Conservation (phyloP, 2,113 vertebrate species). For the Prietella phreatophila region DNA sequence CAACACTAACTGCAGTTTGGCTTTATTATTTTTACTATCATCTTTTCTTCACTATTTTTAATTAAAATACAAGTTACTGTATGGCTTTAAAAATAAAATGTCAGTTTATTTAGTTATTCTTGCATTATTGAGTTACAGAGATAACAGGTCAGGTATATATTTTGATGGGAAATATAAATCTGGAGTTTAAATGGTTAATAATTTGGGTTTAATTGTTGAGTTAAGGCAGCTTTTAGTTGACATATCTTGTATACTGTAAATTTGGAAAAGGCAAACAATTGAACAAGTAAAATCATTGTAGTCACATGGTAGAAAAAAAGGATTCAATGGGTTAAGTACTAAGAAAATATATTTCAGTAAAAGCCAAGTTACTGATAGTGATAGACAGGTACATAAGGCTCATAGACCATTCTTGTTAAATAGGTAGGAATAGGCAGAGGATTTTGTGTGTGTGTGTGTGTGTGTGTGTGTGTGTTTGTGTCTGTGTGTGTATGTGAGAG, state of each 20-base stretch:
- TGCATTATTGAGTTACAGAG: not conserved
- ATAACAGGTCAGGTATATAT: not conserved
- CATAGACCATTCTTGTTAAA: not conserved
- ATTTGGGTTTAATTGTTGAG: not conserved
- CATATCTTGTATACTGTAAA: not conserved
- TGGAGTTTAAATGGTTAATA: not conserved
- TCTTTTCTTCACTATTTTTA: not conserved
- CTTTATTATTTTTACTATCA: not conserved
- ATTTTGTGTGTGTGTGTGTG: slow-evolving; percentile 17
- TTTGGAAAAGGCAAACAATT: not conserved
- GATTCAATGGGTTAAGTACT: not conserved
- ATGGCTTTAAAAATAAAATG: not conserved
- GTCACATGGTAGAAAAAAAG: too few species aligned
- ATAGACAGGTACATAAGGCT: not conserved
- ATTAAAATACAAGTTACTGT: not conserved
- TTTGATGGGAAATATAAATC: not conserved
- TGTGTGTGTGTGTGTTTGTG: not conserved
- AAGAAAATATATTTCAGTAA: not conserved
- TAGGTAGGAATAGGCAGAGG: not conserved
- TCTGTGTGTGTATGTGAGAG: too few species aligned
- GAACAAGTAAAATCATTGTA: too few species aligned
- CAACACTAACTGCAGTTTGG: not conserved
- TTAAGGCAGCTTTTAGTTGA: not conserved
- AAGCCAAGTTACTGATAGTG: not conserved
- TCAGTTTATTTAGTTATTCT: not conserved